phyloP scores from a whole-genome alignment of 2,888 invertebrate genomes.

The Papilio demoleus region DNA sequence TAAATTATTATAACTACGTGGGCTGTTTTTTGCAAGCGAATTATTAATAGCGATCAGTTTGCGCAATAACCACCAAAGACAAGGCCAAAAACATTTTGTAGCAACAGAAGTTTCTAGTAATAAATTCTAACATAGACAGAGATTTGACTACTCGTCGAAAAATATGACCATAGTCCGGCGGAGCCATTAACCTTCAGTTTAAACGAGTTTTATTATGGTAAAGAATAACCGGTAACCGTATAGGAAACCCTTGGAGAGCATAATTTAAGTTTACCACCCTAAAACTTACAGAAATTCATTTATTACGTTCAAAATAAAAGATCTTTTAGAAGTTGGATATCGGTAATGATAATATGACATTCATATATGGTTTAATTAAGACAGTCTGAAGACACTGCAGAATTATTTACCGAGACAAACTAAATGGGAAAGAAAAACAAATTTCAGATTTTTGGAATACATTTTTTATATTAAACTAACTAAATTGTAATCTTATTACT shows the following conservation, averaged over 20 bases:
- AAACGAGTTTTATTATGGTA: neutral
- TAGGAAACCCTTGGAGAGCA: neutral
- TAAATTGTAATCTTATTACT: too few relatives aligned
- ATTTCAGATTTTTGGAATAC: too few relatives aligned
- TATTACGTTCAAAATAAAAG: neutral
- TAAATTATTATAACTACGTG: neutral
- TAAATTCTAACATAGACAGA: neutral
- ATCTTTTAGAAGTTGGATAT: neutral
- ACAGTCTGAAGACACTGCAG: too few relatives aligned
- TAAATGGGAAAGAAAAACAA: too few relatives aligned
- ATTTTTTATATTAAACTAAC: too few relatives aligned
- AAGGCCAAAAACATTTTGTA: neutral
- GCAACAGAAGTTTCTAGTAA: constrained; percentile 3
- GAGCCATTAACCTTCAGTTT: neutral
- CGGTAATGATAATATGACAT: too few relatives aligned
- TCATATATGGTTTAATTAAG: too few relatives aligned
- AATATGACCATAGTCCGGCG: neutral
- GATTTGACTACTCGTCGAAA: neutral
- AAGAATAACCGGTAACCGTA: neutral
- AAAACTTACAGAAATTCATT: neutral
- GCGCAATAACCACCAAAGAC: neutral
- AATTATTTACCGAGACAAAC: too few relatives aligned
- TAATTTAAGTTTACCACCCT: neutral
- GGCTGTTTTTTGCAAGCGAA: neutral
- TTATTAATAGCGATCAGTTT: neutral